phyloP scores from a whole-genome alignment of 2,797 vertebrate species.

The Eulemur rubriventer region DNA sequence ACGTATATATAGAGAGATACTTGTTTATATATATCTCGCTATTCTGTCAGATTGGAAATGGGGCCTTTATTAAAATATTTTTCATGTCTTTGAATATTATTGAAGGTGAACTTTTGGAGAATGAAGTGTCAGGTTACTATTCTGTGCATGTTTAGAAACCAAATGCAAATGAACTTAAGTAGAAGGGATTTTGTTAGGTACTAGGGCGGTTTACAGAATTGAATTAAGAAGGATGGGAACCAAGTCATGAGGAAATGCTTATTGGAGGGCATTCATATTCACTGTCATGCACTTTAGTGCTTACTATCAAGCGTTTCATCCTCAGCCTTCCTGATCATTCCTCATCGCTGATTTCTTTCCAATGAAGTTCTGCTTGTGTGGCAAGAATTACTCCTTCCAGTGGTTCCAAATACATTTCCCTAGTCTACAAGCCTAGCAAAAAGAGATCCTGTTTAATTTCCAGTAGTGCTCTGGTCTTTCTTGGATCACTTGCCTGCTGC shows the following conservation, averaged over 20 bases:
- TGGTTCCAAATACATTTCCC: neutral
- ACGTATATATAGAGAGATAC: neutral
- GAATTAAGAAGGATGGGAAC: neutral
- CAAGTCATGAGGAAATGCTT: neutral
- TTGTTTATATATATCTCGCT: neutral
- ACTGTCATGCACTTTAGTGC: neutral
- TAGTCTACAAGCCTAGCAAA: neutral
- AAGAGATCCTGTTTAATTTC: neutral
- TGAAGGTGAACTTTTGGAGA: constrained; percentile 4
- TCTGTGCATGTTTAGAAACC: neutral
- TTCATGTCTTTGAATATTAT: constrained; percentile 27
- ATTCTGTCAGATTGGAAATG: constrained; percentile 38
- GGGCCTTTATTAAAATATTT: neutral
- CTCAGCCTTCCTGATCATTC: neutral
- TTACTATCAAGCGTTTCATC: neutral
- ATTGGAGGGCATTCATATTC: neutral
- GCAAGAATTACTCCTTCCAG: neutral
- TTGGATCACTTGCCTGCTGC: neutral
- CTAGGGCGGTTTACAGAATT: neutral
- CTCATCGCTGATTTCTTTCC: neutral
- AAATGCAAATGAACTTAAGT: constrained; percentile 23
- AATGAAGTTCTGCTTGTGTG: neutral
- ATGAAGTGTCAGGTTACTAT: neutral
- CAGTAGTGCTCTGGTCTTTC: neutral
- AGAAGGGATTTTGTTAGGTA: constrained; percentile 25